Percentiles rank a stretch among this genome's conserved stretches.
Evolutionary conservation across 1,140 invertebrate species (phyloP).

Genomic region (Pseudomyrmex gracilis): DNA sequence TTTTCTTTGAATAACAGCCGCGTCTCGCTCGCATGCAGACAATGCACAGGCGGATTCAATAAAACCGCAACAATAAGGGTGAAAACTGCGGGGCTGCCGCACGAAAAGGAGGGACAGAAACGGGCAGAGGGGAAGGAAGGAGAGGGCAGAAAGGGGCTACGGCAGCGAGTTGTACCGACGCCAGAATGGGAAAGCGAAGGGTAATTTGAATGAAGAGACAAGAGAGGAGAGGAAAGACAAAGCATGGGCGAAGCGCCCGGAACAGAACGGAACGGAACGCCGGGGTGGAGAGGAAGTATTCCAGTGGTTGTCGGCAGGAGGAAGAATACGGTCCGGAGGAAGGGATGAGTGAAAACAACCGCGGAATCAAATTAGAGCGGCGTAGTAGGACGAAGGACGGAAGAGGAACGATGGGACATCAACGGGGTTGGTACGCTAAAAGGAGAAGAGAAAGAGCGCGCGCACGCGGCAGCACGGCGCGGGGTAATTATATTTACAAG

Average conservation of each 20-base stretch:
- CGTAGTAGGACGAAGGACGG: slow-evolving; percentile 41
- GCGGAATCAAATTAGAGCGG: slow-evolving; percentile 84
- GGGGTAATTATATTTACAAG: slow-evolving; percentile 86
- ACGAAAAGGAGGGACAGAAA: slow-evolving; percentile 51
- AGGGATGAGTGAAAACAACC: slow-evolving; percentile 83
- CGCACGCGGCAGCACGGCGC: slow-evolving; percentile 24
- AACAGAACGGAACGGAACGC: slow-evolving; percentile 63
- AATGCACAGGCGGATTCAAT: slow-evolving; percentile 83
- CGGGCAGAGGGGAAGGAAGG: slow-evolving; percentile 2
- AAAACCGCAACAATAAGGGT: slow-evolving; percentile 85
- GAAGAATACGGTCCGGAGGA: slow-evolving; percentile 49
- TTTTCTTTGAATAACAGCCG: slow-evolving; percentile 81
- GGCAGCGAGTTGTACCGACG: slow-evolving; percentile 73
- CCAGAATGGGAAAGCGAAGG: slow-evolving; percentile 79
- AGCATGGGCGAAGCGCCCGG: slow-evolving; percentile 78
- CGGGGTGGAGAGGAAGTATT: slow-evolving; percentile 53
- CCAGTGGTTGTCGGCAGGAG: slow-evolving; percentile 46
- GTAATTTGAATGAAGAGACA: slow-evolving; percentile 86
- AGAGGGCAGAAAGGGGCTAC: slow-evolving; percentile 45
- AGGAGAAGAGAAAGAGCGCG: slow-evolving; percentile 3
- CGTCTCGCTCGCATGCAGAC: slow-evolving; percentile 79
- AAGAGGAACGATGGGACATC: slow-evolving; percentile 14
- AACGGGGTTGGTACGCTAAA: slow-evolving; percentile 16
- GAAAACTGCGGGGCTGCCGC: slow-evolving; percentile 71
- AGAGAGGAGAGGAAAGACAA: slow-evolving; percentile 85